These are phyloP conservation scores for Ptilonorhynchus violaceus DNA, from an alignment of 2,113 vertebrate genomes.

Conservation along the genomic window DNA sequence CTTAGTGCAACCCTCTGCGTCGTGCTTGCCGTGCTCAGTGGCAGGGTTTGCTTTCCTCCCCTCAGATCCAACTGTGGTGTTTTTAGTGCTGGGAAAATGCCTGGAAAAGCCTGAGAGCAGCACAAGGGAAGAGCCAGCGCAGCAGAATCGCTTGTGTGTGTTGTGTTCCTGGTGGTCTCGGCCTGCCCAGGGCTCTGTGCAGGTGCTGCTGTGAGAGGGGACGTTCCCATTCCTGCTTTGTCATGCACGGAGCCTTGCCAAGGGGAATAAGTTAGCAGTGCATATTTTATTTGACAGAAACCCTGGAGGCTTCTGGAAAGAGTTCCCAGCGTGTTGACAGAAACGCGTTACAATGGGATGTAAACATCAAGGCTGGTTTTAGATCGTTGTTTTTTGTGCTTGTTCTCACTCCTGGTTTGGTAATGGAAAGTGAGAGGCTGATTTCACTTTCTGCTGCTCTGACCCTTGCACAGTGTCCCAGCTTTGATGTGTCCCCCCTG, in stretches of 20 bases:
- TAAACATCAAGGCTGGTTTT: background rate
- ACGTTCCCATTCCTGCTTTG: background rate
- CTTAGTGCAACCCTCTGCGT: fast-evolving
- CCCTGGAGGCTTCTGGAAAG: background rate
- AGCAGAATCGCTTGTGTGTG: fast-evolving
- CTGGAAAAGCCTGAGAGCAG: background rate
- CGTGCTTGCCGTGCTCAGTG: fast-evolving
- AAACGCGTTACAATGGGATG: fast-evolving
- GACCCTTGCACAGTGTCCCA: background rate
- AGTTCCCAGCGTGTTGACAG: background rate
- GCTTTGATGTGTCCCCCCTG: background rate
- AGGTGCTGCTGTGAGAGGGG: background rate
- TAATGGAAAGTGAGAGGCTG: background rate
- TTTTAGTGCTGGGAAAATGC: background rate
- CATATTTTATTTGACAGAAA: fast-evolving
- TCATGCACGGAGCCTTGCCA: background rate
- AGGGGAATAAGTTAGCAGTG: background rate
- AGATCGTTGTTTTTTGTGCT: background rate
- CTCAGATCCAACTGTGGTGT: background rate
- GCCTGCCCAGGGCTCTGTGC: background rate
- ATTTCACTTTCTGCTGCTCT: background rate
- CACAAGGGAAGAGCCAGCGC: background rate
- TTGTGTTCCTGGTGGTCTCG: fast-evolving
- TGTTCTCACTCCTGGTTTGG: fast-evolving
- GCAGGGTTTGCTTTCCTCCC: background rate